Evolutionary conservation across 1,140 invertebrate genomes (phyloP).

Genomic region (Lordiphosa mommai): DNA sequence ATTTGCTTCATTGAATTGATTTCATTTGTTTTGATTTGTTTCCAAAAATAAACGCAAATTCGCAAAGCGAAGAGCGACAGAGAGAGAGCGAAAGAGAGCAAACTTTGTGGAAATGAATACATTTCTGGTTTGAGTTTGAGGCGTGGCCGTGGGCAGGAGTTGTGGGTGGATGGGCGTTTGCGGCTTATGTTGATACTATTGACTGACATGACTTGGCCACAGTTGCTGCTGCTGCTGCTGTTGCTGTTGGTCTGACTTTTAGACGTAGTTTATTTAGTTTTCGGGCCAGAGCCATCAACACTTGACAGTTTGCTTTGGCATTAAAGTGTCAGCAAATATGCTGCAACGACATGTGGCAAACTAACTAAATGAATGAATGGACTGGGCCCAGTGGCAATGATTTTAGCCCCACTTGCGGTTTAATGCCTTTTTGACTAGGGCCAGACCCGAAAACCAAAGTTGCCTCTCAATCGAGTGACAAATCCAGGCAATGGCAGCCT

Average conservation of each 20-base stretch:
- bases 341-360: conserved; percentile 23
- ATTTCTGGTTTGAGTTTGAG: conserved; percentile 52
- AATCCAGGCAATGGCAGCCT: conserved; percentile 24
- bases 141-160: conserved; percentile 14
- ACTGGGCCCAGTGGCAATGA: conserved; percentile 28
- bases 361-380: conserved; percentile 11
- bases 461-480: conserved; percentile 44
- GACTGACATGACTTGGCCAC: conserved; percentile 42
- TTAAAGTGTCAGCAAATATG: conserved; percentile 68
- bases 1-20: conserved; percentile 76
- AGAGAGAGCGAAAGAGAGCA: neutral
- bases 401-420: conserved; percentile 51
- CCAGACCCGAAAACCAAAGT: conserved; percentile 35
- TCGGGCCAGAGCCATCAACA: conserved; percentile 54
- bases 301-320: conserved; percentile 62
- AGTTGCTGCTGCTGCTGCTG: neutral
- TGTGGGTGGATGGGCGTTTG: conserved; percentile 44
- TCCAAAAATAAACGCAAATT: conserved; percentile 70
- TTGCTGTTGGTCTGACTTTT: conserved; percentile 46
- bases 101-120: conserved; percentile 57
- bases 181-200: conserved; percentile 65
- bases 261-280: conserved; percentile 63
- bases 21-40: conserved; percentile 74
- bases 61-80: conserved; percentile 36
- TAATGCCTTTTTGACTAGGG: conserved; percentile 27